phyloP scores from a whole-genome alignment of 1,140 invertebrate species.

The Berghia stephanieae region DNA sequence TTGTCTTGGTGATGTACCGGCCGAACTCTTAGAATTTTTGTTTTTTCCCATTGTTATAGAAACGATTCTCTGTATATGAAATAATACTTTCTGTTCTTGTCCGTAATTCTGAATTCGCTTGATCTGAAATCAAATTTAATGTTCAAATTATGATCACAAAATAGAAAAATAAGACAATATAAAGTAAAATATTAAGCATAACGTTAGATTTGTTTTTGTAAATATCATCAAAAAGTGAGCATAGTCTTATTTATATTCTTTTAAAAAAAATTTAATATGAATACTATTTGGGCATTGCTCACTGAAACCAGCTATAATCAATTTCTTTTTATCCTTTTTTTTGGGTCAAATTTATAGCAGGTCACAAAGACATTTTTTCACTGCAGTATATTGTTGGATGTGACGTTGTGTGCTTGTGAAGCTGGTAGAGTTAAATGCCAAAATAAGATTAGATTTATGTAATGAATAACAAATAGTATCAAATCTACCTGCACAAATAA shows the following conservation, averaged over 20 bases:
- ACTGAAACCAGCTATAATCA: not conserved
- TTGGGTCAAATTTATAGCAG: not conserved
- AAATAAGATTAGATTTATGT: too few species aligned
- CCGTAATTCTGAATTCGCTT: constrained; percentile 23
- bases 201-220: not conserved
- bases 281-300: not conserved
- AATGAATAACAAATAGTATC: too few species aligned
- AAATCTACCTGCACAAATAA: too few species aligned
- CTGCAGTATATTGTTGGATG: too few species aligned
- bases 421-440: too few species aligned
- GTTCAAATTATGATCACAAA: not conserved
- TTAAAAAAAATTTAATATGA: not conserved
- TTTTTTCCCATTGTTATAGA: constrained; percentile 14
- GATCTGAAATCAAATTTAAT: constrained; percentile 15
- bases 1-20: not conserved
- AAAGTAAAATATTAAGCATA: not conserved
- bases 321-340: not conserved
- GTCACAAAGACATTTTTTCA: too few species aligned
- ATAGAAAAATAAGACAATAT: not conserved
- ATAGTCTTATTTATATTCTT: not conserved
- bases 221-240: not conserved
- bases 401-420: too few species aligned
- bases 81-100: too few species aligned
- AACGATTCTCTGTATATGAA: constrained; percentile 22
- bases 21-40: not conserved